Evolutionary conservation across 2,113 vertebrate genomes (phyloP), one percentile per base, ranked within the genome.

Genomic region (Phaethon lepturus): DNA sequence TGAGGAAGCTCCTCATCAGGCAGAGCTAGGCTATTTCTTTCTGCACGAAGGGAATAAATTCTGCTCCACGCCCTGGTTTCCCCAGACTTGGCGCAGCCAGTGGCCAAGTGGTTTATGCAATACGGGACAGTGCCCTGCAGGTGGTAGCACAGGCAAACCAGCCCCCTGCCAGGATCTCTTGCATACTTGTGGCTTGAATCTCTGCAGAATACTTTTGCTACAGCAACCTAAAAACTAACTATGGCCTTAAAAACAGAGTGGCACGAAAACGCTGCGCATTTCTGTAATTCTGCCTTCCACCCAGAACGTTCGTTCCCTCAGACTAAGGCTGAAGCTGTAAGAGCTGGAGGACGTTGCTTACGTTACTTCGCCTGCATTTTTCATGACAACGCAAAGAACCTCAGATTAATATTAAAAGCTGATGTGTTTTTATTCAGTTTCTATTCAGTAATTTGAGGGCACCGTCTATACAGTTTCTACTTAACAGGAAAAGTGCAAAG

Each of bases 261-360:
- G 23, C 26, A 6, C 1, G 10, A 33, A 44, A 58, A 25, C 4
- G 11, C 15, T 29, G 20, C 0, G 0, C 6, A 3, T 13, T 25
- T 53, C 26, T n/a, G 7, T 6, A 42, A 45, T 6, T 16, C n/a
- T 24, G 50, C 74, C 23, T 29, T 16, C 28, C 38, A n/a, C n/a
- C 16, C 52, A 14, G 40, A 11, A 13, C 3, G 18, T 29, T 49
- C 24, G 11, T 13, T 35, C 38, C 20, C 1, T 3, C 49, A 23
- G 38, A 47, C 11, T 2, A 8, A 59, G 35, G n/a, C 59, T 35
- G 76, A 16, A 49, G 56, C 63, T 7, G 7, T 4, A 42, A 25
- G 31, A 12, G 9, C 38, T 15, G 12, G 29, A 45, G 53, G 45
- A 18, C 26, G 16, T 10, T 11, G 35, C 52, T 49, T 13, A 15